These are phyloP conservation scores for Camponotus pennsylvanicus DNA, from an alignment of 1,140 invertebrate species.

Conservation along the genomic window DNA sequence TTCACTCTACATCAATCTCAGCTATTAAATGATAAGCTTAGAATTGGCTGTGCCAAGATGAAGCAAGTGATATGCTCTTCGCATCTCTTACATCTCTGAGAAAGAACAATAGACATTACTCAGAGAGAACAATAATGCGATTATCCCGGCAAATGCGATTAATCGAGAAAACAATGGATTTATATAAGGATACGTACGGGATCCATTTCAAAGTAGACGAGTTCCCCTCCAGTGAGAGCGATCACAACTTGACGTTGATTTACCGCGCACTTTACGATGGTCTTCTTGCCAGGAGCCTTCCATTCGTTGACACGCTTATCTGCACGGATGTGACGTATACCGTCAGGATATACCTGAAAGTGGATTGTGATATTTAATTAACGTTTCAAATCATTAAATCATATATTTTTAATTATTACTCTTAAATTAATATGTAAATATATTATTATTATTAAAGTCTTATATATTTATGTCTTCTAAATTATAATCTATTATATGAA, in stretches of 20 bases:
- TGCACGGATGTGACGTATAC: conserved; percentile 98
- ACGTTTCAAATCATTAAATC: conserved; percentile 33
- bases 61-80: conserved; percentile 74
- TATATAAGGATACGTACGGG: conserved; percentile 90
- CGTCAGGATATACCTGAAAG: conserved; percentile 96
- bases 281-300: conserved; percentile 99
- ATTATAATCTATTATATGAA: too few species aligned
- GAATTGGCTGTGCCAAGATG: conserved; percentile 17
- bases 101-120: conserved; percentile 62
- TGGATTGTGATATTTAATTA: background rate
- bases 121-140: conserved; percentile 80
- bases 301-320: conserved; percentile 99
- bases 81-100: conserved; percentile 81
- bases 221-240: conserved; percentile 97
- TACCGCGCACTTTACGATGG: conserved; percentile 98
- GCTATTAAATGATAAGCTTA: background rate
- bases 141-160: background rate
- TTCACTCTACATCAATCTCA: conserved; percentile 58
- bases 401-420: too few species aligned
- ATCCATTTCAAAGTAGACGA: conserved; percentile 99
- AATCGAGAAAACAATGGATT: conserved; percentile 16
- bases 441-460: too few species aligned
- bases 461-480: too few species aligned
- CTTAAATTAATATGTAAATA: too few species aligned
- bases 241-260: conserved; percentile 99